Evolutionary conservation across 1,140 invertebrate genomes (phyloP).

Genomic region (Drosophila watanabei): DNA sequence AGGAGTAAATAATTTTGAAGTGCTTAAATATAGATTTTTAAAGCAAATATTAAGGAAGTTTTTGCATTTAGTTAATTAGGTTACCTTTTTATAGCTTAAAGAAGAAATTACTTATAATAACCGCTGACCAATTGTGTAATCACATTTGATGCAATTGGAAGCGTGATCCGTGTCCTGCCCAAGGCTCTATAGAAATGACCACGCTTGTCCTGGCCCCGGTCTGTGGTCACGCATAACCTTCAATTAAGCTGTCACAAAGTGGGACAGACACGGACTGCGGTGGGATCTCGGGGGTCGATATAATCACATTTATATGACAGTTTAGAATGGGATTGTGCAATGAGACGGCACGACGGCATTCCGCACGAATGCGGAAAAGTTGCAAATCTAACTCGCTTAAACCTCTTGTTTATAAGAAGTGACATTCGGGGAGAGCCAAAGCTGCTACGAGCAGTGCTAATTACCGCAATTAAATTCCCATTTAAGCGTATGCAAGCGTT

Average conservation of each 20-base stretch:
- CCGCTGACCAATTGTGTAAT: slow-evolving; percentile 35
- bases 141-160: slow-evolving; percentile 51
- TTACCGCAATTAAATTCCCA: slow-evolving; percentile 29
- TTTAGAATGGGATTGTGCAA: slow-evolving; percentile 44
- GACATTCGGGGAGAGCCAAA: slow-evolving; percentile 1
- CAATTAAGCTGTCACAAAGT: slow-evolving; percentile 68
- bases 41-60: neutral
- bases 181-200: slow-evolving; percentile 15
- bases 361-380: slow-evolving; percentile 15
- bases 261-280: slow-evolving; percentile 21
- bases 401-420: slow-evolving; percentile 36
- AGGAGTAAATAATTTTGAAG: neutral
- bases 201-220: slow-evolving; percentile 6
- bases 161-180: slow-evolving; percentile 29
- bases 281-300: slow-evolving; percentile 10
- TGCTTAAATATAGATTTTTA: neutral
- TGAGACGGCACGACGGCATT: slow-evolving; percentile 21
- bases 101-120: slow-evolving; percentile 21
- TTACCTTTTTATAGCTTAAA: neutral
- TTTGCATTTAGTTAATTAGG: neutral
- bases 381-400: slow-evolving; percentile 20
- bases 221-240: slow-evolving; percentile 55
- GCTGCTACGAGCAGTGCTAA: slow-evolving; percentile 9
- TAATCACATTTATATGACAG: slow-evolving; percentile 51
- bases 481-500: slow-evolving; percentile 11